phyloP scores from a whole-genome alignment of 2,113 vertebrate species.

The Vulpes lagopus region DNA sequence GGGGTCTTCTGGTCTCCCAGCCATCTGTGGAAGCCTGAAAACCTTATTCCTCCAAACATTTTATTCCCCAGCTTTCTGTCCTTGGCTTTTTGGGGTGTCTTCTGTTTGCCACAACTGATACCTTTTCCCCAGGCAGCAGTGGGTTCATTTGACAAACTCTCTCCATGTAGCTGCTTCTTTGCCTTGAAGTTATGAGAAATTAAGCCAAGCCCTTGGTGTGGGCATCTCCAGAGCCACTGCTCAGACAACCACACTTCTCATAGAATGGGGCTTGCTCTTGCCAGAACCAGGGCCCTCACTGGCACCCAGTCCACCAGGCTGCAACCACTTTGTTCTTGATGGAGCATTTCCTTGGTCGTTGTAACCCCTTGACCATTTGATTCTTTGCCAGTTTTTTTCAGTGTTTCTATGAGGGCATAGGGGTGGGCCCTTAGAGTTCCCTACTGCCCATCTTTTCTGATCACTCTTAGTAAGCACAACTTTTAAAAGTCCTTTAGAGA shows the following conservation, averaged over 20 bases:
- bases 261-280: not conserved
- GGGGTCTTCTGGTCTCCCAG: not conserved
- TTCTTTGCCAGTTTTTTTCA: not conserved
- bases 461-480: not conserved
- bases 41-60: not conserved
- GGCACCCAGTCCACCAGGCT: not conserved
- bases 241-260: not conserved
- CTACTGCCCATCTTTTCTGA: not conserved
- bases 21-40: not conserved
- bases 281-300: not conserved
- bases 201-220: no score
- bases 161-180: not conserved
- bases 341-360: not conserved
- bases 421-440: not conserved
- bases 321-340: not conserved
- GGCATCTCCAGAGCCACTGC: not conserved
- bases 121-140: rapidly evolving
- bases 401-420: not conserved
- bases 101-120: no score
- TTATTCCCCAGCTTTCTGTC: not conserved
- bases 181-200: not conserved
- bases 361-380: not conserved
- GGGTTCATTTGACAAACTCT: not conserved
- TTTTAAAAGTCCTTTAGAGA: not conserved
- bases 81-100: not conserved